Evolutionary conservation across 2,113 vertebrate species (phyloP).

Genomic region (Hoplias malabaricus): DNA sequence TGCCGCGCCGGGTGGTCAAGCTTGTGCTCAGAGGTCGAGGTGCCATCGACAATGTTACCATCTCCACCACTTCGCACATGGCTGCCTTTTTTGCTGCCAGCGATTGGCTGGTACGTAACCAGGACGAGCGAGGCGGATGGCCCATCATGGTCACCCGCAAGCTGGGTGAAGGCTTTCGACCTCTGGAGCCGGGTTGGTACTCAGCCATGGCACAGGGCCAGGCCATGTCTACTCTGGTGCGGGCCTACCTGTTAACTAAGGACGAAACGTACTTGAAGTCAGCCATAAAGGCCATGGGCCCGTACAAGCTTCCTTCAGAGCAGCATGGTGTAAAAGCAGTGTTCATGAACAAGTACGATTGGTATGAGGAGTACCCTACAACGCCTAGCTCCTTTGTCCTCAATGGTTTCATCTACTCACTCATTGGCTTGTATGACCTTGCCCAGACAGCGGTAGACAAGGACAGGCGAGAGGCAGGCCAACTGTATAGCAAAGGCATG

Average conservation of each 20-base stretch:
- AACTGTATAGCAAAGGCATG: constrained; percentile 88
- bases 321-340: constrained; percentile 91
- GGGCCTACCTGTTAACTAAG: constrained; percentile 90
- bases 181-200: constrained; percentile 97
- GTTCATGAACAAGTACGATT: constrained; percentile 93
- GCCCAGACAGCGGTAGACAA: constrained; percentile 89
- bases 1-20: constrained; percentile 86
- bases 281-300: constrained; percentile 86
- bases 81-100: constrained; percentile 94
- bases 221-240: constrained; percentile 93
- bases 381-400: constrained; percentile 94
- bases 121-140: constrained; percentile 94
- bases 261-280: constrained; percentile 84
- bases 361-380: constrained; percentile 98
- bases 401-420: constrained; percentile 96
- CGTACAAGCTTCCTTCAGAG: constrained; percentile 86
- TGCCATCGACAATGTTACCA: constrained; percentile 87
- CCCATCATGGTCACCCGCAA: constrained; percentile 97
- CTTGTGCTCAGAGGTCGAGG: constrained; percentile 83
- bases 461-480: constrained; percentile 80
- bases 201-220: constrained; percentile 98
- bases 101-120: constrained; percentile 91
- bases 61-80: constrained; percentile 92
- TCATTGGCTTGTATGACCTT: constrained; percentile 92
- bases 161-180: constrained; percentile 89